A percentile compares a stretch with the other conserved stretches of the same genome.
phyloP scores from a whole-genome alignment of 2,888 invertebrate species.

The Tiliacea citrago region DNA sequence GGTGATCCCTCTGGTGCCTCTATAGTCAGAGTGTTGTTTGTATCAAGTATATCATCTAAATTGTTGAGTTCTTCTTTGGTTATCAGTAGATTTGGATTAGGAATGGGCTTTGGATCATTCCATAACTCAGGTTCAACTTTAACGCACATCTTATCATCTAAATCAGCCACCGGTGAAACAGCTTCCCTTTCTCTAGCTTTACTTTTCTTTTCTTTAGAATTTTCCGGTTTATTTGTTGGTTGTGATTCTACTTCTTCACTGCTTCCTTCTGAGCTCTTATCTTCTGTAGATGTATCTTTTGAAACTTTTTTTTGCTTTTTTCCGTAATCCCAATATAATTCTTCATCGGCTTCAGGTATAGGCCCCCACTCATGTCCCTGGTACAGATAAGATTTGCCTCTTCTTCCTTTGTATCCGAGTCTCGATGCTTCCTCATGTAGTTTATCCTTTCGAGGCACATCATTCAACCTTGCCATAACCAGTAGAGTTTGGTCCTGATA shows the following conservation, averaged over 20 bases:
- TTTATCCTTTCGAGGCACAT: slow-evolving; percentile 73
- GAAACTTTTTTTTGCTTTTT: background rate
- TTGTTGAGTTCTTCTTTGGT: slow-evolving; percentile 13
- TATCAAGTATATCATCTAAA: background rate
- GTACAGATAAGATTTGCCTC: slow-evolving; percentile 80
- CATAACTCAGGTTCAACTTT: slow-evolving; percentile 34
- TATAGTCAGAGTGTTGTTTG: background rate
- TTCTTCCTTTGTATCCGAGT: slow-evolving; percentile 73
- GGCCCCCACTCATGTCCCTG: slow-evolving; percentile 83
- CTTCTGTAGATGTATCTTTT: slow-evolving; percentile 10
- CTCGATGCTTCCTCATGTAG: slow-evolving; percentile 74
- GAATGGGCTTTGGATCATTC: slow-evolving; percentile 17
- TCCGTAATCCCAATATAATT: slow-evolving; percentile 54
- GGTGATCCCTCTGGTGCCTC: background rate
- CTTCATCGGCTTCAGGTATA: slow-evolving; percentile 74
- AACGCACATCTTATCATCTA: slow-evolving; percentile 14
- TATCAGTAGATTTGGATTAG: slow-evolving; percentile 3
- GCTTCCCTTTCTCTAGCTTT: background rate
- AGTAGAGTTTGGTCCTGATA: slow-evolving; percentile 66
- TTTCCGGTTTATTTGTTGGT: background rate
- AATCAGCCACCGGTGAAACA: background rate
- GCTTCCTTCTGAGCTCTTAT: slow-evolving; percentile 18
- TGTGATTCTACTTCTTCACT: slow-evolving; percentile 18
- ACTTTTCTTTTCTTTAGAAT: background rate
- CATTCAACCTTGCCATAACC: slow-evolving; percentile 70